A percentile compares a stretch with the other conserved stretches of the same genome.
Evolutionary conservation across 2,113 vertebrate genomes (phyloP).

Genomic region (Eretmochelys imbricata): DNA sequence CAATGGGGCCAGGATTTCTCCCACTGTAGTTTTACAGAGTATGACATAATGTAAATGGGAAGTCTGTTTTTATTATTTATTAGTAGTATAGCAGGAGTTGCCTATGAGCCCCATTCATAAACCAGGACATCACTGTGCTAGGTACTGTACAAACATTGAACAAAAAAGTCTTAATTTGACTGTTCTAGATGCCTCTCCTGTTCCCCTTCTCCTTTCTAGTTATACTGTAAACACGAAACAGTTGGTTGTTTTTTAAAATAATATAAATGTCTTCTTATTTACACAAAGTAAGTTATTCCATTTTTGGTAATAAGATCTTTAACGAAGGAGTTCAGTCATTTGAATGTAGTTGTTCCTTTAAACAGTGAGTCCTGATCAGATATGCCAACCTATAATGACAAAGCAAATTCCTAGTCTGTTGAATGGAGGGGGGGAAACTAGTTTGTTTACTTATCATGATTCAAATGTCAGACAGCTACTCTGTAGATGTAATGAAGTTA

Average conservation of each 20-base stretch:
- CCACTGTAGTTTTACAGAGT: neutral
- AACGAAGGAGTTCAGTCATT: neutral
- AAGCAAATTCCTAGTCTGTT: neutral
- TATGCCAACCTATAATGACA: neutral
- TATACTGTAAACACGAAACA: neutral
- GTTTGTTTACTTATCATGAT: neutral
- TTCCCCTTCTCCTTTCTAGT: neutral
- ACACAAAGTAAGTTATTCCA: neutral
- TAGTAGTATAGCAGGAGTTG: neutral
- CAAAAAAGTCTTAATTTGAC: neutral
- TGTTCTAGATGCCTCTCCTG: neutral
- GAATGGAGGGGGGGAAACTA: neutral
- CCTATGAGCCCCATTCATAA: neutral
- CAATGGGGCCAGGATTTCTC: neutral
- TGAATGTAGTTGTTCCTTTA: neutral
- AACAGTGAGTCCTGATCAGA: neutral
- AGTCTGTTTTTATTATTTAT: neutral
- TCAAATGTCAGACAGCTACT: neutral
- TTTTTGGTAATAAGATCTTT: neutral
- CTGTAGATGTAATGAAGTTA: neutral
- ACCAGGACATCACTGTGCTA: neutral
- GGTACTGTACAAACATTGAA: neutral
- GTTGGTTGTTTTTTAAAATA: neutral
- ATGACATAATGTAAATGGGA: neutral
- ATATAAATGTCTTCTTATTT: neutral